A percentile compares a stretch with the other conserved stretches of the same genome.
Evolutionary conservation across 2,888 invertebrate genomes (phyloP).

Genomic region (Erannis defoliaria): DNA sequence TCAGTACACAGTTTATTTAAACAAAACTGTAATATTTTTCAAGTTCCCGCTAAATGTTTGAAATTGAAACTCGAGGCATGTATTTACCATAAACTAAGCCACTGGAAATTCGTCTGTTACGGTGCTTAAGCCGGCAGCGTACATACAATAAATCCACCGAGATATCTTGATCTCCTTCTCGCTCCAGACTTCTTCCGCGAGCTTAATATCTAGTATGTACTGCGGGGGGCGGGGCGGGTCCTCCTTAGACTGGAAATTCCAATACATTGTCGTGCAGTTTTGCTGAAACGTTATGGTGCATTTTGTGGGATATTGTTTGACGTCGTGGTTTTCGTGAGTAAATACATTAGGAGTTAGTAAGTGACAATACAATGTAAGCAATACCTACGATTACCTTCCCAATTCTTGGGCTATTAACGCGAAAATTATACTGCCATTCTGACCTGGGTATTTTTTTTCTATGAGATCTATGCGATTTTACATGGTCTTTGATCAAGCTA

Average conservation of each 20-base stretch:
- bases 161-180: conserved; percentile 20
- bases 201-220: neutral
- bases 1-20: neutral
- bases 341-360: conserved; percentile 1
- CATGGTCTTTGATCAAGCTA: no score
- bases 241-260: conserved; percentile 15
- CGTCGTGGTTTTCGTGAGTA: neutral
- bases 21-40: conserved; percentile 7
- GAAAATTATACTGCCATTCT: no score
- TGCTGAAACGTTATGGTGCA: conserved; percentile 18
- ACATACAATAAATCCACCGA: conserved; percentile 44
- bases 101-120: conserved; percentile 49
- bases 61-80: conserved; percentile 41
- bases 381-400: no score
- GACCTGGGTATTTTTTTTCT: no score
- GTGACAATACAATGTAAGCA: conserved; percentile 3
- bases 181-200: neutral
- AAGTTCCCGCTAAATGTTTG: neutral
- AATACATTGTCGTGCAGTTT: conserved; percentile 38
- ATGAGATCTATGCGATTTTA: no score
- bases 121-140: conserved; percentile 46
- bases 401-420: no score
- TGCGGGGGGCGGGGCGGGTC: conserved; percentile 8
- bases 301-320: conserved; percentile 21
- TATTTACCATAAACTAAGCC: conserved; percentile 49